These are phyloP conservation scores for Lepidothrix coronata DNA, from an alignment of 2,113 vertebrate species.

Conservation along the genomic window DNA sequence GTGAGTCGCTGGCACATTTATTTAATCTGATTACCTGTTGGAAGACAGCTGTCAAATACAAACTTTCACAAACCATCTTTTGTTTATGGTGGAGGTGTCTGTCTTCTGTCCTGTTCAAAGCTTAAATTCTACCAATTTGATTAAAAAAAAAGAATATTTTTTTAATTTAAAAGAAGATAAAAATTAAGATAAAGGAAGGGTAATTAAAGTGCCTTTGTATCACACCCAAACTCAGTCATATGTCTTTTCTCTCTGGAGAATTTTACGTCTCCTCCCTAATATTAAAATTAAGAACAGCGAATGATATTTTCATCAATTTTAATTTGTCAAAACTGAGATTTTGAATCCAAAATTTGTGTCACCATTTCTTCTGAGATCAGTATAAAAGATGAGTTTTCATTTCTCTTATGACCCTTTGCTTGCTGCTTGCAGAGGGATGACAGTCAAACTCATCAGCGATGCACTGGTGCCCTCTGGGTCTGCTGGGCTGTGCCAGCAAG, in stretches of 20 bases:
- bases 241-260: not conserved
- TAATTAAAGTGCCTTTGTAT: not conserved
- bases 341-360: not conserved
- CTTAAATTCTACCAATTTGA: not conserved
- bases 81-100: fast-evolving
- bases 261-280: not conserved
- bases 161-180: not conserved
- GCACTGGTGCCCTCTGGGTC: fast-evolving
- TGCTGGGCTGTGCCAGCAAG: fast-evolving
- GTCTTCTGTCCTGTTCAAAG: not conserved
- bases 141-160: not conserved
- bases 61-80: not conserved
- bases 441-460: fast-evolving
- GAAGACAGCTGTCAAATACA: not conserved
- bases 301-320: not conserved
- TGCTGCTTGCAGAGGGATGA: not conserved
- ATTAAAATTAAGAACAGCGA: not conserved
- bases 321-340: not conserved
- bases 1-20: not conserved
- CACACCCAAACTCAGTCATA: not conserved
- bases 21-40: not conserved
- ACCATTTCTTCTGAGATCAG: not conserved
- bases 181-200: not conserved
- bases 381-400: not conserved
- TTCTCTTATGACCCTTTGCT: not conserved